Conservation (phyloP, 1,140 invertebrate species). For the Temnothorax curvispinosus region DNA sequence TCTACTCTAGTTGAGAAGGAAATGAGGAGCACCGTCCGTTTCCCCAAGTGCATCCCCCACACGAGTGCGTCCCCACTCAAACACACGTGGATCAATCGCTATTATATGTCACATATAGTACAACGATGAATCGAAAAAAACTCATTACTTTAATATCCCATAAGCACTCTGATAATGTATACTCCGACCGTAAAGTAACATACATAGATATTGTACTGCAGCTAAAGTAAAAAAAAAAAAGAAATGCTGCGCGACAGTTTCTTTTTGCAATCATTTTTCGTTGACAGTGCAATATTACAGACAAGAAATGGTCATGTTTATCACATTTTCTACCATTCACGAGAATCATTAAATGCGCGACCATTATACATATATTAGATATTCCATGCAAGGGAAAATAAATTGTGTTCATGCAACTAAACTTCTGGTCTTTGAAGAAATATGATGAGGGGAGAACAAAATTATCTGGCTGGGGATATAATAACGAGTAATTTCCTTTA, state of each 20-base stretch:
- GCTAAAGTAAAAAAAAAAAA: neutral
- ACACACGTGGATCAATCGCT: conserved; percentile 3
- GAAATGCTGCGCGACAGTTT: neutral
- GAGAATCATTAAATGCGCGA: neutral
- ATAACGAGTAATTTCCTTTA: neutral
- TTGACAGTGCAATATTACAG: neutral
- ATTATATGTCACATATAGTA: neutral
- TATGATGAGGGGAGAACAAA: neutral
- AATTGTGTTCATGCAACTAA: neutral
- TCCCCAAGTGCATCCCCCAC: neutral
- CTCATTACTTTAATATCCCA: neutral
- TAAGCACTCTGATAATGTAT: neutral
- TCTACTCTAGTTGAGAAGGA: neutral
- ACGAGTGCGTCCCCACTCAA: neutral
- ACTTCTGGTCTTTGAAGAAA: neutral
- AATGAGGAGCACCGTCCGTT: neutral
- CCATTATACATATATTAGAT: neutral
- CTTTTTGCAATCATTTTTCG: neutral
- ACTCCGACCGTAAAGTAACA: neutral
- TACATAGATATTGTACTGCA: neutral
- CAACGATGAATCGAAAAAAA: neutral
- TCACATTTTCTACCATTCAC: neutral
- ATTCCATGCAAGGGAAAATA: neutral
- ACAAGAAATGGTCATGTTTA: neutral
- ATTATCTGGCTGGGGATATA: neutral